phyloP scores from a whole-genome alignment of 2,797 vertebrate genomes.

The Balearica regulorum region DNA sequence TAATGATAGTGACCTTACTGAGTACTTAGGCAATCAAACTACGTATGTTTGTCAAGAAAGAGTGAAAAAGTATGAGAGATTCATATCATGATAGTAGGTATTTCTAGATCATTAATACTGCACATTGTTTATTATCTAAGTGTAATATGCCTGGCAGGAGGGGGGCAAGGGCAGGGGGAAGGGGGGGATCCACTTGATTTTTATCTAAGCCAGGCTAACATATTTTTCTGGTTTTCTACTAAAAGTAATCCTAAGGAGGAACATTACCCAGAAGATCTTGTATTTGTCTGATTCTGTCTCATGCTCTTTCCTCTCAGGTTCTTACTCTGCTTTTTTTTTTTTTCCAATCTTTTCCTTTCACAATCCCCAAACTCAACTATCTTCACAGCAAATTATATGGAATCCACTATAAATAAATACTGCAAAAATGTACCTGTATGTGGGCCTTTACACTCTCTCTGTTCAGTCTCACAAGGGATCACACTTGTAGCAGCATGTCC shows the following conservation, averaged over 20 bases:
- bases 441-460: neutral
- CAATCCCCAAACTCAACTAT: neutral
- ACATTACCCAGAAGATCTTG: neutral
- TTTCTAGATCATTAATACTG: neutral
- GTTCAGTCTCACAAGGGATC: neutral
- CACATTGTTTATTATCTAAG: neutral
- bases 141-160: neutral
- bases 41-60: neutral
- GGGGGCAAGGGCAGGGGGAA: too few relatives aligned
- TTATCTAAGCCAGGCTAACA: neutral
- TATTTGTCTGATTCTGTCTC: neutral
- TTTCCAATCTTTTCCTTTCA: neutral
- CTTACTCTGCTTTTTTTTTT: too few relatives aligned
- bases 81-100: neutral
- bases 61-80: neutral
- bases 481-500: neutral
- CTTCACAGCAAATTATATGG: neutral
- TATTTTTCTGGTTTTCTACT: neutral
- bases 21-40: neutral
- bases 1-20: neutral
- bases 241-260: neutral
- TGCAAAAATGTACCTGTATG: neutral
- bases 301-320: neutral
- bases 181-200: neutral
- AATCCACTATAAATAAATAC: neutral